These are phyloP conservation scores for Austrolebias charrua DNA, from an alignment of 2,797 vertebrate genomes.

Conservation along the genomic window DNA sequence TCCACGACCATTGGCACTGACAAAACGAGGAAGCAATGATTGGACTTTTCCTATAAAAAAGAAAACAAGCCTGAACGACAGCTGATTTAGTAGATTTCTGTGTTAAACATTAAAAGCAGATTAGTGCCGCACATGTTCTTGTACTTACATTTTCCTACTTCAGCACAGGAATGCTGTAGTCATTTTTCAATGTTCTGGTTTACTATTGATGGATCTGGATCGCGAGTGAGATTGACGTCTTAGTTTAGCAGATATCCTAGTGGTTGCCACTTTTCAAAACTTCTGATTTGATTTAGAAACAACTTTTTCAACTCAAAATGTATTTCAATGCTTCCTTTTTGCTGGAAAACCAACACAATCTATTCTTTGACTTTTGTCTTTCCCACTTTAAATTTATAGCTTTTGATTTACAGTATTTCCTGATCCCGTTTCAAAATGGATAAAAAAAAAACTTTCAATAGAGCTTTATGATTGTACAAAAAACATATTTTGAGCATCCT, in stretches of 20 bases:
- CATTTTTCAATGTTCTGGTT: conserved; percentile 30
- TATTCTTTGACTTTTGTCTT: not conserved
- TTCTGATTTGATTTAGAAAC: conserved; percentile 40
- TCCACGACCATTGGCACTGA: conserved; percentile 19
- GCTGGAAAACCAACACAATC: conserved; percentile 7
- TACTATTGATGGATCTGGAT: conserved; percentile 27
- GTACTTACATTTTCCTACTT: conserved; percentile 22
- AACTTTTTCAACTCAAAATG: not conserved
- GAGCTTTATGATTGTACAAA: not conserved
- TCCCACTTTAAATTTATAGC: not conserved
- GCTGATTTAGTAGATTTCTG: conserved; percentile 19
- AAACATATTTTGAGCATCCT: not conserved
- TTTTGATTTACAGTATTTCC: not conserved
- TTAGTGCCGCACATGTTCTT: conserved; percentile 28
- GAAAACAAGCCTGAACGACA: conserved; percentile 30
- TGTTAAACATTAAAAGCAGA: conserved; percentile 46
- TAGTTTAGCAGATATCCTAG: conserved; percentile 31
- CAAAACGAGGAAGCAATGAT: conserved; percentile 27
- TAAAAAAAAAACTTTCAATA: not conserved
- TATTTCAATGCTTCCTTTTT: conserved; percentile 16
- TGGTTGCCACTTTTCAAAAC: conserved; percentile 19
- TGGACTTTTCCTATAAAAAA: conserved; percentile 29
- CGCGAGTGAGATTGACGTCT: conserved; percentile 27
- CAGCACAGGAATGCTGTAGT: conserved; percentile 6
- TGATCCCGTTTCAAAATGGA: not conserved